Percentiles rank a stretch among this genome's conserved stretches.
phyloP scores from a whole-genome alignment of 2,888 invertebrate species.

The Pseudeuparius sepicola region DNA sequence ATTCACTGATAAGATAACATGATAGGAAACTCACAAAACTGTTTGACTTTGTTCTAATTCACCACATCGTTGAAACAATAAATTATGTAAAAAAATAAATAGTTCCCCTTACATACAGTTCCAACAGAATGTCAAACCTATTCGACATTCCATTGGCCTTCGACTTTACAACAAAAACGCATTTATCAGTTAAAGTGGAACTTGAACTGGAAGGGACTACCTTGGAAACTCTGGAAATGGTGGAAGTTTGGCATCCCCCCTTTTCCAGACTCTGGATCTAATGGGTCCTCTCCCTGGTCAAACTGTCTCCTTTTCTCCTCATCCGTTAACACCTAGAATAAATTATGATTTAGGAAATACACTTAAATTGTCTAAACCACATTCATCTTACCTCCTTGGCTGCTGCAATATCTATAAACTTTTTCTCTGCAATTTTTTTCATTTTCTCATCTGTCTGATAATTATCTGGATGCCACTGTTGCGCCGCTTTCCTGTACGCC shows the following conservation, averaged over 20 bases:
- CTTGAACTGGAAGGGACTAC: conserved; percentile 91
- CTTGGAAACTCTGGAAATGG: conserved; percentile 56
- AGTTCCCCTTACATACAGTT: too few species aligned
- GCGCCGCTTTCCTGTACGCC: conserved; percentile 93
- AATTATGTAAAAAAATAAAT: too few species aligned
- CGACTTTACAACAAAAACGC: too few species aligned
- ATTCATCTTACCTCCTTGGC: conserved; percentile 97
- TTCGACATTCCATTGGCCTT: too few species aligned
- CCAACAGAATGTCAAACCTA: too few species aligned
- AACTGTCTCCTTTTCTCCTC: conserved; percentile 89
- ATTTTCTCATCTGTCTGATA: conserved; percentile 70
- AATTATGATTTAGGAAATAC: too few species aligned
- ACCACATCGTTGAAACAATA: too few species aligned
- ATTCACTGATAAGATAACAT: too few species aligned
- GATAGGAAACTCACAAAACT: too few species aligned
- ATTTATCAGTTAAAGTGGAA: conserved; percentile 89
- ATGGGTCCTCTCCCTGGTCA: conserved; percentile 91
- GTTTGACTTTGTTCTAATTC: too few species aligned
- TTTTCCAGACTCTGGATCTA: conserved; percentile 82
- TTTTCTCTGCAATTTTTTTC: conserved; percentile 91
- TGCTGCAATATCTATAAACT: conserved; percentile 96
- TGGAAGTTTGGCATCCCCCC: conserved; percentile 70
- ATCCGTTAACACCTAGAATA: conserved; percentile 59
- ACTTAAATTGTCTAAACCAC: too few species aligned
- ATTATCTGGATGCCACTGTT: conserved; percentile 99